Base-by-base conservation (phyloP, 2,888 invertebrate genomes). In the Acronicta alni region DNA sequence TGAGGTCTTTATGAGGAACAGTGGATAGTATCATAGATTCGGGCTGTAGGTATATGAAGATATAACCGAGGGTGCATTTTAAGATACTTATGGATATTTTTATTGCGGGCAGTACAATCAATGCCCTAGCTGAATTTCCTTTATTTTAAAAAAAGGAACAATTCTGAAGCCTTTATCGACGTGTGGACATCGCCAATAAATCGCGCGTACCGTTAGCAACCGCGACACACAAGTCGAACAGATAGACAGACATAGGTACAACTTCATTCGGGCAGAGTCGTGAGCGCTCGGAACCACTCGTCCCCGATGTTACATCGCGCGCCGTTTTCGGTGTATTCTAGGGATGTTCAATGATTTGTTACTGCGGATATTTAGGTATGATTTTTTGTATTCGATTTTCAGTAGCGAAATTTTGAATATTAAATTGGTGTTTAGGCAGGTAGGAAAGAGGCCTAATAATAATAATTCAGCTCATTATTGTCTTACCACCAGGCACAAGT, bases 261-360 rank as follows among this genome's bases (percentile, higher is more conserved):
- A 86, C 89, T 90, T 88, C 86, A 89, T 89, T 82, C 82, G 83
- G 76, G 66, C 59, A 75, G 66, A 82, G 71, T 87, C 88, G 88
- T 87, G 88, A 82, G 79, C 79, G 67, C 65, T 84, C 86, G 85
- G 84, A 85, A 83, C 80, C 80, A 82, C 80, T 80, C 75, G 75
- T 67, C 58, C 74, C 55, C 73, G 72, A 79, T 68, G 66, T 73
- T 30, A 75, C 73, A 75, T 75, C 70, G 75, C 70, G 62, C 76
- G 68, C 72, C 54, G 70, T 75, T 77, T 77, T 77, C 48, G 75
- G 75, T 70, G 26, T 49, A 63, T 18, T 67, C 45, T 75, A 77
- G 78, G 75, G 77, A 75, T 77, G 78, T 39, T 57, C 16, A 42
- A 8, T 6, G 8, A 23, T 9, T 32, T 45, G 26, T 17, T 37